Conservation (phyloP, 2,113 vertebrate species). For the Plecotus auritus region DNA sequence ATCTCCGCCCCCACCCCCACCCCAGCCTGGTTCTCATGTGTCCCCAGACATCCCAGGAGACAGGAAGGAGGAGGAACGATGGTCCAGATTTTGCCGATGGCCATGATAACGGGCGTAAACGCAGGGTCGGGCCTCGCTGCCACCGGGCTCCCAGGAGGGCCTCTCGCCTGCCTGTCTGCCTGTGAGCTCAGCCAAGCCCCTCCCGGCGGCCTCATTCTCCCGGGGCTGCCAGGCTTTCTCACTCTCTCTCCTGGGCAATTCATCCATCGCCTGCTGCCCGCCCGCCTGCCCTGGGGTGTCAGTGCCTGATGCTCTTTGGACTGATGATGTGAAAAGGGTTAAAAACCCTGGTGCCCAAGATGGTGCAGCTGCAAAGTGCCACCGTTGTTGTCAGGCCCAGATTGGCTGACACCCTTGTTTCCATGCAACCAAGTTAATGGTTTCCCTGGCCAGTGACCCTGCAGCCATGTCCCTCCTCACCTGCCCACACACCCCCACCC, state of each 20-base stretch:
- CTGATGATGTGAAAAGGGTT: neutral
- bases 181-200: neutral
- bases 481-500: neutral
- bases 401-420: neutral
- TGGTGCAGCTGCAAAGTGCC: neutral
- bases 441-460: neutral
- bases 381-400: neutral
- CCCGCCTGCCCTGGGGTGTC: neutral
- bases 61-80: neutral
- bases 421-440: neutral
- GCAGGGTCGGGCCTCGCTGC: accelerated
- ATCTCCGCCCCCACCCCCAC: neutral
- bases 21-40: neutral
- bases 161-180: neutral
- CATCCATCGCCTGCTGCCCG: neutral
- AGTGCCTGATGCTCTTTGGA: accelerated
- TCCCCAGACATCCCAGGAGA: neutral
- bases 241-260: neutral
- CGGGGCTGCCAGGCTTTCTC: neutral
- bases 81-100: neutral
- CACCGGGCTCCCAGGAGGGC: neutral
- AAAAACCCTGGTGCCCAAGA: neutral
- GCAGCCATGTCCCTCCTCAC: no score
- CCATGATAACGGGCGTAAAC: neutral
- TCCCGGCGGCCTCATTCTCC: neutral